Evolutionary conservation across 2,113 vertebrate genomes (phyloP), one percentile per base, ranked within the genome.

Genomic region (Grammomys surdaster): DNA sequence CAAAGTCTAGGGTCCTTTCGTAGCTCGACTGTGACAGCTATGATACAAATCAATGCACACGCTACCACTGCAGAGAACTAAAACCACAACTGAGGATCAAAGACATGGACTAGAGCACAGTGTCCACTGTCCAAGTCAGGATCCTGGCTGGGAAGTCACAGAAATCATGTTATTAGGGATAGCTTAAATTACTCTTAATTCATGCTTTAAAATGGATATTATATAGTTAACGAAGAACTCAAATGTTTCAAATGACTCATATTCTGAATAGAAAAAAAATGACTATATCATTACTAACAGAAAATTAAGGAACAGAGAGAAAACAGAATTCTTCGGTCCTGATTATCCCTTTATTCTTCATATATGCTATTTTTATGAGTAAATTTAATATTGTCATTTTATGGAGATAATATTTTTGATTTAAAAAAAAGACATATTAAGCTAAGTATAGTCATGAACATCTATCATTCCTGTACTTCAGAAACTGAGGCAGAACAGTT

Each of bases 261-360:
- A 84, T 8, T 14, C n/a, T 43, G 58, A 26, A 84, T 17, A 43
- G 58, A 63, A 84, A 94, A 84, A 94, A 87, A 90, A 76, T 40
- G 40, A 26, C 14, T 86, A 48, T 17, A 60, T 86, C 22, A 77
- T 58, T 82, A 73, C 36, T 56, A 94, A 80, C 6, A 28, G 9
- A 92, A 94, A 96, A 96, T 26, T 81, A 91, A 89, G 31, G n/a
- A 86, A 86, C 1, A 89, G 10, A 95, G 16, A 89, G 56, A 95
- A 95, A 85, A 69, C n/a, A 95, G 17, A 85, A 89, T 88, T 96
- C 46, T 86, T 54, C 24, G 7, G 48, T 10, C 65, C 76, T 65
- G 40, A 94, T 88, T 89, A n/a, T 82, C 77, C 73, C 13, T 89
- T 93, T 75, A 58, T 17, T 86, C 22, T 58, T 7, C 4, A 2